Conservation (phyloP, 2,888 invertebrate genomes). For the Petrolisthes cinctipes region DNA sequence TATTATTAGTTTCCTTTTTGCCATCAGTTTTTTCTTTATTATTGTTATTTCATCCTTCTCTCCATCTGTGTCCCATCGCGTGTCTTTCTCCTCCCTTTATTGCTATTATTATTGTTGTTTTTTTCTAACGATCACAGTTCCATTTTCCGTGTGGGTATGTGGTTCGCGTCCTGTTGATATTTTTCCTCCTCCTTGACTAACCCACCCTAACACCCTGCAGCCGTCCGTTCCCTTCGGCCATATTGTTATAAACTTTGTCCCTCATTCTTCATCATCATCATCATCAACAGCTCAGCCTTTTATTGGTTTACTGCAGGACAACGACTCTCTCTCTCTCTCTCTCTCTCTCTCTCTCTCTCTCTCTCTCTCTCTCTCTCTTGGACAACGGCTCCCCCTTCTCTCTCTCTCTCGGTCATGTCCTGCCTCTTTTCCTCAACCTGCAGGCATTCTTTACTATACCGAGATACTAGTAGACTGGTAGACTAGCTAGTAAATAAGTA, state of each 20-base stretch:
- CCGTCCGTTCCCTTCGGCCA: not conserved
- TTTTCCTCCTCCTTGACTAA: not conserved
- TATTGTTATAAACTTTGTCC: too few relatives aligned
- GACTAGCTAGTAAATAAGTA: too few relatives aligned
- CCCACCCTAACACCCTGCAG: not conserved
- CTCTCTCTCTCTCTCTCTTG: slow-evolving; percentile 10
- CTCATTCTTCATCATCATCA: too few relatives aligned
- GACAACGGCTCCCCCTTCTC: not conserved
- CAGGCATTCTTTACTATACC: too few relatives aligned
- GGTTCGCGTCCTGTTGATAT: not conserved
- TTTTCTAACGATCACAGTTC: not conserved
- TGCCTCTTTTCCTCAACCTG: too few relatives aligned
- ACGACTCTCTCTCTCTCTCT: not conserved
- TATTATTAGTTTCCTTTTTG: not conserved
- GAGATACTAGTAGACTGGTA: too few relatives aligned
- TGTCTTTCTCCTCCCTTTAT: not conserved
- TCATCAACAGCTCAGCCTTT: too few relatives aligned
- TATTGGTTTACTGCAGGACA: not conserved
- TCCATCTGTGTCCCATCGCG: not conserved
- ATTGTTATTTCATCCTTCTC: not conserved
- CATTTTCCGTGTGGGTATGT: not conserved
- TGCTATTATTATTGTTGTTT: not conserved
- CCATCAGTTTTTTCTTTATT: not conserved
- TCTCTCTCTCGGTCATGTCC: not conserved
- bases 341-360: slow-evolving; percentile 13